Base-by-base conservation (phyloP, 2,113 vertebrate species). In the Pionites leucogaster region DNA sequence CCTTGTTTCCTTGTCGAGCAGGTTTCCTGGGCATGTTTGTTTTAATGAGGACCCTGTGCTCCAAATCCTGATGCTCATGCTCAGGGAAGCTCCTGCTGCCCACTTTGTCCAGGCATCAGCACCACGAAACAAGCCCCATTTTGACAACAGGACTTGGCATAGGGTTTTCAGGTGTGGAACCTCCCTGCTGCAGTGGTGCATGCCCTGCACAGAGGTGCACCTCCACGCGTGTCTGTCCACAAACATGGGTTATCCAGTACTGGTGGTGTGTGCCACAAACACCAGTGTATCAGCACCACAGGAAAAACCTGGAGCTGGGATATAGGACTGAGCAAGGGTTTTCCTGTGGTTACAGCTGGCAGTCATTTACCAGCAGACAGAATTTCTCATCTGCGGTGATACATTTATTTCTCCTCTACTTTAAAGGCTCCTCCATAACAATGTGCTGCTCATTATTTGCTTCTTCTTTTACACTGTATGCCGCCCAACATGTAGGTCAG, bases 211-310 rank as follows among this genome's bases (percentile, higher is more conserved):
- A 1, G 17, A 28, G 24, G 14, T 63, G 31, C 60, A n/a, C 63
- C 9, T 86, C 46, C 24, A 17, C 1, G 2, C 0, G 0, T 28
- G 24, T 33, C 53, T 62, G 20, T 77, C 63, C 0, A 0, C 1
- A 5, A 25, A 29, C 1, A 2, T 0, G 3, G 23, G 23, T 52
- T 76, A 74, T 53, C 20, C 65, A 28, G 10, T 14, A 14, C 0
- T 57, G n/a, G 31, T 31, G 17, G 11, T 27, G 3, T 72, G 59
- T 86, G 68, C 15, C 68, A 44, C 31, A 62, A 57, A 20, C 52
- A 31, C 9, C 23, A 8, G n/a, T 37, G 4, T 31, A 52, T 12
- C 6, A 69, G 24, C 33, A 74, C n/a, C 0, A 0, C 11, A 67
- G 59, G 72, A 82, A 44, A 87, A 29, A 10, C 20, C 24, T 5